Percentiles rank a stretch among this genome's conserved stretches.
Conservation (phyloP, 2,113 vertebrate species). For the Ceyx margarethae region DNA sequence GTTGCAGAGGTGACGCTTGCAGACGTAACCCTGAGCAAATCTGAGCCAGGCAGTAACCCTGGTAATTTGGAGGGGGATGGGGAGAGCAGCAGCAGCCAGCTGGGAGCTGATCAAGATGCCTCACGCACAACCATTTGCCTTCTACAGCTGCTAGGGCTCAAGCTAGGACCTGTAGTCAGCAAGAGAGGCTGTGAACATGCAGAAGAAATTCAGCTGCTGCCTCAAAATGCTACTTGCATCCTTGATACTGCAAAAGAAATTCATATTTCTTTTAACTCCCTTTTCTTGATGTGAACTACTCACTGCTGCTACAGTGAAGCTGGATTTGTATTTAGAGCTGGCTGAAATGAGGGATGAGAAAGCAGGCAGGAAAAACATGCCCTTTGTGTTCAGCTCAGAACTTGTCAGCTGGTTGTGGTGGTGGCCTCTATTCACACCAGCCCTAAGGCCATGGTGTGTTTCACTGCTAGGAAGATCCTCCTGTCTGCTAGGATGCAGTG, state of each 20-base stretch:
- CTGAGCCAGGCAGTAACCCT: constrained; percentile 33
- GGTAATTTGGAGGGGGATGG: constrained; percentile 50
- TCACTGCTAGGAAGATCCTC: not conserved
- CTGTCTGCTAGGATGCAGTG: accelerated
- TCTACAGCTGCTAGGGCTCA: constrained; percentile 40
- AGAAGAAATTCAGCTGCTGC: not conserved
- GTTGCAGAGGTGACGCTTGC: constrained; percentile 52
- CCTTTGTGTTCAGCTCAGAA: not conserved
- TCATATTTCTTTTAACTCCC: not conserved
- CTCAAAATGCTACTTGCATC: not conserved
- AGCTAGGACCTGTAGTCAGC: constrained; percentile 8
- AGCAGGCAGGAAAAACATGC: accelerated
- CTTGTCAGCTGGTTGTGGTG: accelerated
- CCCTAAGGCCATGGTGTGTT: not conserved
- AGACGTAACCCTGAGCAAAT: constrained; percentile 39
- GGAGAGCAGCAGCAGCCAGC: constrained; percentile 51
- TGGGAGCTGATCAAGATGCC: constrained; percentile 58
- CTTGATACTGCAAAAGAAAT: not conserved
- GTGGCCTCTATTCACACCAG: not conserved
- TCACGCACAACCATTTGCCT: constrained; percentile 20
- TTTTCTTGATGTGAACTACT: not conserved
- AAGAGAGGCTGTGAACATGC: not conserved
- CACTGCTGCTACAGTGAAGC: not conserved
- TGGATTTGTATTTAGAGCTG: not conserved
- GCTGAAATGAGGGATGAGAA: not conserved